Evolutionary conservation across 1,140 invertebrate genomes (phyloP).

Genomic region (Caenorhabditis inopinata): DNA sequence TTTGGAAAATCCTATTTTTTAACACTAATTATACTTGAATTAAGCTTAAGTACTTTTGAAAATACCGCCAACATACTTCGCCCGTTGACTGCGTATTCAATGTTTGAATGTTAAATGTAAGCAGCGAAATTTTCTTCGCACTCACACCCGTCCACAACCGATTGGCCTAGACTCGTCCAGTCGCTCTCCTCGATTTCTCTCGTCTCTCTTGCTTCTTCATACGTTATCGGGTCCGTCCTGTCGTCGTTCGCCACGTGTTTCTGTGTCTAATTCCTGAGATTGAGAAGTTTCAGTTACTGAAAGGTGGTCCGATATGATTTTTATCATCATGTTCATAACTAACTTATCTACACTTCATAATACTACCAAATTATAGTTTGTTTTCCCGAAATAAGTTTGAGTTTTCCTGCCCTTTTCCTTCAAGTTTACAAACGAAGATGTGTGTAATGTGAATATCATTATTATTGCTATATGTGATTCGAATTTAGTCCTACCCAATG

Average conservation of each 20-base stretch:
- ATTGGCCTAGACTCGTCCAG: constrained; percentile 1
- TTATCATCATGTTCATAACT: too few species aligned
- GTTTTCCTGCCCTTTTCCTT: too few species aligned
- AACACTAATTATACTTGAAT: too few species aligned
- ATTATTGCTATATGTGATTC: too few species aligned
- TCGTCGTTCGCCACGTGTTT: constrained; percentile 21
- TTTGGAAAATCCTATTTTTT: too few species aligned
- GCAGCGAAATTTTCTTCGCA: background rate
- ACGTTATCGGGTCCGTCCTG: background rate
- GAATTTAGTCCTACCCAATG: too few species aligned
- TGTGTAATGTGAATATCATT: too few species aligned
- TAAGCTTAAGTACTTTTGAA: too few species aligned
- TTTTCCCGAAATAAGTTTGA: too few species aligned
- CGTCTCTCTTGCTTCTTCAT: background rate
- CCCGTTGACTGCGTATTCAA: background rate
- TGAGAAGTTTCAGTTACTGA: background rate
- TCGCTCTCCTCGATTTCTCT: background rate
- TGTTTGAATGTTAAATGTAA: background rate
- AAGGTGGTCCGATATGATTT: background rate
- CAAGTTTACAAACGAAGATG: too few species aligned
- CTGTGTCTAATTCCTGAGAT: background rate
- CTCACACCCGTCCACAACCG: background rate
- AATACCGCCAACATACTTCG: background rate
- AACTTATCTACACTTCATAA: too few species aligned
- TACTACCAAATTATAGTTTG: too few species aligned